These are phyloP conservation scores for Phlogophora meticulosa DNA, from an alignment of 2,888 invertebrate species.

Conservation along the genomic window DNA sequence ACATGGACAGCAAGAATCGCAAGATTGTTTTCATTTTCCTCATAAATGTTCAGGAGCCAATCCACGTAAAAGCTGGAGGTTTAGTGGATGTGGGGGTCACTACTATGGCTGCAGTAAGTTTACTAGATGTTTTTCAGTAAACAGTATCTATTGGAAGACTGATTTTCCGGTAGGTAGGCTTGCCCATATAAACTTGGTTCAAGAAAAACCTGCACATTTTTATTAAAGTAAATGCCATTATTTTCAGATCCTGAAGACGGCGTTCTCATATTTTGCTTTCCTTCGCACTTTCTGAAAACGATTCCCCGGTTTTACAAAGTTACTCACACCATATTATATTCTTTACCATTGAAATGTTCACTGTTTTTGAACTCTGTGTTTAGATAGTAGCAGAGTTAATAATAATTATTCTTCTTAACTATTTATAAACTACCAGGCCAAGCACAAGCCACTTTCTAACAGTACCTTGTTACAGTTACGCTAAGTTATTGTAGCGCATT, in stretches of 20 bases:
- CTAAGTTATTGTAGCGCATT: not conserved
- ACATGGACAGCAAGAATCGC: slow-evolving; percentile 63
- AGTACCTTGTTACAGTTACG: not conserved
- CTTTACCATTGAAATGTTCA: not conserved
- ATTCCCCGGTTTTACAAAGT: not conserved
- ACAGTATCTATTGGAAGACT: not conserved
- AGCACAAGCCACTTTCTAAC: too few relatives aligned
- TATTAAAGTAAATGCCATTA: slow-evolving; percentile 3
- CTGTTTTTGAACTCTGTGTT: not conserved
- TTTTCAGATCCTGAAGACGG: slow-evolving; percentile 53
- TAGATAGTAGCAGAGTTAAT: too few relatives aligned
- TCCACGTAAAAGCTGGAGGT: slow-evolving; percentile 65
- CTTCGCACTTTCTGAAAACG: slow-evolving; percentile 43
- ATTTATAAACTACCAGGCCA: too few relatives aligned
- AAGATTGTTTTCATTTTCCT: slow-evolving; percentile 61
- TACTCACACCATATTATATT: not conserved
- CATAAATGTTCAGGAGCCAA: slow-evolving; percentile 59
- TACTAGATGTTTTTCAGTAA: not conserved
- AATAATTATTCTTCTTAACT: too few relatives aligned
- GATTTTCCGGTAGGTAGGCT: not conserved
- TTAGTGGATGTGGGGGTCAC: slow-evolving; percentile 66
- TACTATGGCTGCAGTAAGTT: slow-evolving; percentile 65
- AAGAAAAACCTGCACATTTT: not conserved
- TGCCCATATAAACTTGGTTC: not conserved
- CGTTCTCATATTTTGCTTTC: slow-evolving; percentile 51